phyloP scores from a whole-genome alignment of 1,140 invertebrate species.

The Drosophila azteca region DNA sequence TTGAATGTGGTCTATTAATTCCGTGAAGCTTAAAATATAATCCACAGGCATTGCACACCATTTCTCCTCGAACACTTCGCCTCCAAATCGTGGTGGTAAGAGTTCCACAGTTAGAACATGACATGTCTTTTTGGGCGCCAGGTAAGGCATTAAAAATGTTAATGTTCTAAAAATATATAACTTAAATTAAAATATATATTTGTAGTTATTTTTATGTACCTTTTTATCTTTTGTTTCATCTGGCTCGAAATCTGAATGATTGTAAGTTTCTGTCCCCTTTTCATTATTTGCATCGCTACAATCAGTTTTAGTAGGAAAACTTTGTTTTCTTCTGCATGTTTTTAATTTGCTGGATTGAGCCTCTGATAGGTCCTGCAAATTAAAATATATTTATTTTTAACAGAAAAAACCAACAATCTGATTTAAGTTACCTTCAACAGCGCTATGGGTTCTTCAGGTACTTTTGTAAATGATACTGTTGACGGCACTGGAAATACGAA shows the following conservation, averaged over 20 bases:
- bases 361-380: slow-evolving; percentile 63
- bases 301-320: slow-evolving; percentile 79
- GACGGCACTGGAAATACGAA: slow-evolving; percentile 87
- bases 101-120: slow-evolving; percentile 93
- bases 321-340: slow-evolving; percentile 80
- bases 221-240: slow-evolving; percentile 71
- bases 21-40: slow-evolving; percentile 97
- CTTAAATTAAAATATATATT: background rate
- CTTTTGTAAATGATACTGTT: slow-evolving; percentile 64
- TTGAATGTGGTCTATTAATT: slow-evolving; percentile 94
- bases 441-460: slow-evolving; percentile 79
- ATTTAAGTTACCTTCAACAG: slow-evolving; percentile 69
- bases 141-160: slow-evolving; percentile 55
- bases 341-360: slow-evolving; percentile 66
- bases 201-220: slow-evolving; percentile 21
- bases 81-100: slow-evolving; percentile 96
- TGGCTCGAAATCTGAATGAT: slow-evolving; percentile 47
- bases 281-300: slow-evolving; percentile 51
- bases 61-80: slow-evolving; percentile 93
- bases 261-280: slow-evolving; percentile 52
- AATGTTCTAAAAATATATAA: slow-evolving; percentile 35
- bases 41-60: slow-evolving; percentile 97
- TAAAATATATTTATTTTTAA: background rate
- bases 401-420: background rate
- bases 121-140: slow-evolving; percentile 87